These are phyloP conservation scores for Lithodes maja DNA, from an alignment of 2,888 invertebrate genomes.

Conservation along the genomic window DNA sequence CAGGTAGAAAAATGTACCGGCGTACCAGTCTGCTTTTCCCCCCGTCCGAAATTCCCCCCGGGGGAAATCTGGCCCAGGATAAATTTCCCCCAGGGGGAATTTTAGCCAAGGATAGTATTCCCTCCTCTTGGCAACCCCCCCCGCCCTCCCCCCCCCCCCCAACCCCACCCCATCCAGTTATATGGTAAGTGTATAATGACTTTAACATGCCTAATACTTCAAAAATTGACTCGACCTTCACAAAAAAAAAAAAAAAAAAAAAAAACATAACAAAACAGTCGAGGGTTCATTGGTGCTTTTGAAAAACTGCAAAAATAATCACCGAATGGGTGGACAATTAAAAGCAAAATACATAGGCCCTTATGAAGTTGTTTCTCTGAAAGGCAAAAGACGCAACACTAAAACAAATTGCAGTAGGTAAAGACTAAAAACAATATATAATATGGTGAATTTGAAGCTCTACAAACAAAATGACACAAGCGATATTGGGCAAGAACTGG, in stretches of 20 bases:
- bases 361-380: conserved; percentile 27
- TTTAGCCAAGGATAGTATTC: too few species aligned
- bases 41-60: too few species aligned
- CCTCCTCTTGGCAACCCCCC: too few species aligned
- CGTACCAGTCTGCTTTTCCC: too few species aligned
- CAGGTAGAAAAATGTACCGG: too few species aligned
- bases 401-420: conserved; percentile 17
- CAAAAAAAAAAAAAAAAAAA: neutral
- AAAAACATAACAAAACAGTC: conserved; percentile 15
- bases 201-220: too few species aligned
- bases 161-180: too few species aligned
- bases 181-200: too few species aligned
- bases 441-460: conserved; percentile 11
- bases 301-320: conserved; percentile 36
- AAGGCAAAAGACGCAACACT: conserved; percentile 26
- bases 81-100: too few species aligned
- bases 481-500: conserved; percentile 6
- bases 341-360: conserved; percentile 30
- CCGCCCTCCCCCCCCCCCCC: too few species aligned
- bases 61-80: too few species aligned
- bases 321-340: conserved; percentile 36
- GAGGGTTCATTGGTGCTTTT: conserved; percentile 39
- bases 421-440: conserved; percentile 22
- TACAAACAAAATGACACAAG: neutral
- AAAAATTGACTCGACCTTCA: too few species aligned